A percentile compares a stretch with the other conserved stretches of the same genome.
phyloP scores from a whole-genome alignment of 2,113 vertebrate genomes.

The crab-eating macaque (Macaca fascicularis) region DNA sequence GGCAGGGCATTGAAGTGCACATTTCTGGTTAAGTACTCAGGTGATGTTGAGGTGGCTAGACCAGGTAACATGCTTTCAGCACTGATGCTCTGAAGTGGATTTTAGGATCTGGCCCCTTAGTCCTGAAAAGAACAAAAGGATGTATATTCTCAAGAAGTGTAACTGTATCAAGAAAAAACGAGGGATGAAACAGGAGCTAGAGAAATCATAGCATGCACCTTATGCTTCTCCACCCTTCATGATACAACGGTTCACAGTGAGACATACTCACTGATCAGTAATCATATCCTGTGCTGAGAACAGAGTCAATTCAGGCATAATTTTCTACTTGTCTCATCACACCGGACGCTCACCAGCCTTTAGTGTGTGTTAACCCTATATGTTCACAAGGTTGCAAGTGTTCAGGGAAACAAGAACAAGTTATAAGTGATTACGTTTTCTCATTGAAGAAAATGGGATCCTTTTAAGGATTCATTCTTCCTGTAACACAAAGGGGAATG shows the following conservation, averaged over 20 bases:
- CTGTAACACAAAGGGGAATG: rapidly evolving
- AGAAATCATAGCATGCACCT: rapidly evolving
- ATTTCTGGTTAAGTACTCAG: background rate
- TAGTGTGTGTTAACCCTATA: rapidly evolving
- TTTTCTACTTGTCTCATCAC: too few species aligned
- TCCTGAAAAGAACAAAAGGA: background rate
- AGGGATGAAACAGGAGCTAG: rapidly evolving
- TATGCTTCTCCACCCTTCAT: rapidly evolving
- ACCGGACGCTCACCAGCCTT: rapidly evolving
- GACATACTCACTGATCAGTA: rapidly evolving
- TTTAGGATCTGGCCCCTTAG: background rate
- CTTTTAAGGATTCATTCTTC: background rate
- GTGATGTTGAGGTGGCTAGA: background rate
- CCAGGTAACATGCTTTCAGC: background rate
- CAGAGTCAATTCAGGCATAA: rapidly evolving
- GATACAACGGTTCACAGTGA: rapidly evolving
- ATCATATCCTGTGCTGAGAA: rapidly evolving
- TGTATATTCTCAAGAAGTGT: background rate
- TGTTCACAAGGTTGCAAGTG: background rate
- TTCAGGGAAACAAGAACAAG: background rate
- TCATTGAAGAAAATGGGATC: background rate
- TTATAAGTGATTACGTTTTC: background rate
- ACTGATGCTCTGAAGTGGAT: background rate
- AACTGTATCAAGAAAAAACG: background rate
- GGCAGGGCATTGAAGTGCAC: background rate